phyloP scores from a whole-genome alignment of 2,113 vertebrate genomes.

The Eurypyga helias region DNA sequence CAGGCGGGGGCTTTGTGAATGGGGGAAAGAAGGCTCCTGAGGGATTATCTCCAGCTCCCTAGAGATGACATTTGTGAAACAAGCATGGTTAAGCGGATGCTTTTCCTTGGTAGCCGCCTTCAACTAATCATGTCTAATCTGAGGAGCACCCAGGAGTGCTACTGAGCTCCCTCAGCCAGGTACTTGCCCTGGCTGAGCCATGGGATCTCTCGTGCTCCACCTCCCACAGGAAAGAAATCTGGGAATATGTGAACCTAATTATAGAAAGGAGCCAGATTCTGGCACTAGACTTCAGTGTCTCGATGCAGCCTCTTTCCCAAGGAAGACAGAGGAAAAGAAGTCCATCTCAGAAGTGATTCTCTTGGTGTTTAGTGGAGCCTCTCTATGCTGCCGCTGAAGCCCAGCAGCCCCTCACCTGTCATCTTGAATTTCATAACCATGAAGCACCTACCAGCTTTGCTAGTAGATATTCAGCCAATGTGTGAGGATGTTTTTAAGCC shows the following conservation, averaged over 20 bases:
- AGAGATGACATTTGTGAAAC: neutral
- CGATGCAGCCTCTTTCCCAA: neutral
- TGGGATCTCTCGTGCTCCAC: accelerated
- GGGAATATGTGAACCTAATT: accelerated
- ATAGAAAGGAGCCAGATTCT: neutral
- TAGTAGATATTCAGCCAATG: neutral
- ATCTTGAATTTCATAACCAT: neutral
- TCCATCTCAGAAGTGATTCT: neutral
- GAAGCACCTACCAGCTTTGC: neutral
- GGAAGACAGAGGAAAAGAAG: neutral
- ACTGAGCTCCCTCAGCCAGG: neutral
- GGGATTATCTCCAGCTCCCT: neutral
- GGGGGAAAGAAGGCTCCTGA: neutral
- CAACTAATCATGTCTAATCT: neutral
- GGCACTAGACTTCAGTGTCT: neutral
- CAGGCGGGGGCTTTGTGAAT: neutral
- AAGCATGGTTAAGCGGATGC: neutral
- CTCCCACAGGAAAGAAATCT: neutral
- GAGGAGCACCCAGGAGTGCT: neutral
- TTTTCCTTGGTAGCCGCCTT: neutral
- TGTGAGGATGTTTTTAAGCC: neutral
- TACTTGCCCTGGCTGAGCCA: accelerated
- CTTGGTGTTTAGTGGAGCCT: neutral
- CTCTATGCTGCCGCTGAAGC: accelerated
- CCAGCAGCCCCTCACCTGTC: neutral